Evolutionary conservation across 2,888 invertebrate genomes (phyloP).

Genomic region (Pristionchus mayeri): DNA sequence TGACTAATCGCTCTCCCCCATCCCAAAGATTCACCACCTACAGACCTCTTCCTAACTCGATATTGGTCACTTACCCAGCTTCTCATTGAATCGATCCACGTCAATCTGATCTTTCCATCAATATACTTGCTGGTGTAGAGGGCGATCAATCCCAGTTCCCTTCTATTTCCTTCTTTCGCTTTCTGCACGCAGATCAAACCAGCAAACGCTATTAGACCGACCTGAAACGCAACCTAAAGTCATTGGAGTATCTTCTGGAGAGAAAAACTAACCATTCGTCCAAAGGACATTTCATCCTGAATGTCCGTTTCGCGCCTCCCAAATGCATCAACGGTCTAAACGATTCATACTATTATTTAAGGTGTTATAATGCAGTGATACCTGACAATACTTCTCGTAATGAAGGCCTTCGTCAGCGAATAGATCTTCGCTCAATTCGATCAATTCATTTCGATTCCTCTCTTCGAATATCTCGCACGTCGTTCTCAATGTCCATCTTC

Average conservation of each 20-base stretch:
- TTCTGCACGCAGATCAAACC: conserved; percentile 54
- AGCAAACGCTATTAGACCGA: conserved; percentile 61
- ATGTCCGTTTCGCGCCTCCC: conserved; percentile 31
- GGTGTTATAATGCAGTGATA: not conserved
- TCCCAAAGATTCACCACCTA: not conserved
- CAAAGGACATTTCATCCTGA: conserved; percentile 57
- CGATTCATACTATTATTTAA: not conserved
- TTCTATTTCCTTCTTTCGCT: conserved; percentile 52
- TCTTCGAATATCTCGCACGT: conserved; percentile 46
- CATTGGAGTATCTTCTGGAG: not conserved
- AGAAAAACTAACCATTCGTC: conserved; percentile 55
- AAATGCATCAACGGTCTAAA: conserved; percentile 52
- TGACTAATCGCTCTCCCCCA: conserved; percentile 15
- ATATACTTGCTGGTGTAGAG: conserved; percentile 61
- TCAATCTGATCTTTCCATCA: conserved; percentile 57
- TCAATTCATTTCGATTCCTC: not conserved
- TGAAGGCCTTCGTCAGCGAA: not conserved
- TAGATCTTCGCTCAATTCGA: conserved; percentile 5
- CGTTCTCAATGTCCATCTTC: not conserved
- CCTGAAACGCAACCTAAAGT: conserved; percentile 53
- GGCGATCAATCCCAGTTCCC: conserved; percentile 49
- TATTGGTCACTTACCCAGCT: conserved; percentile 59
- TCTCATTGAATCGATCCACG: conserved; percentile 57
- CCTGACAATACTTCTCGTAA: conserved; percentile 10
- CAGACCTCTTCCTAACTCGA: not conserved